Evolutionary conservation across 1,140 invertebrate genomes (phyloP).

Genomic region (Aphelenchoides avenae): DNA sequence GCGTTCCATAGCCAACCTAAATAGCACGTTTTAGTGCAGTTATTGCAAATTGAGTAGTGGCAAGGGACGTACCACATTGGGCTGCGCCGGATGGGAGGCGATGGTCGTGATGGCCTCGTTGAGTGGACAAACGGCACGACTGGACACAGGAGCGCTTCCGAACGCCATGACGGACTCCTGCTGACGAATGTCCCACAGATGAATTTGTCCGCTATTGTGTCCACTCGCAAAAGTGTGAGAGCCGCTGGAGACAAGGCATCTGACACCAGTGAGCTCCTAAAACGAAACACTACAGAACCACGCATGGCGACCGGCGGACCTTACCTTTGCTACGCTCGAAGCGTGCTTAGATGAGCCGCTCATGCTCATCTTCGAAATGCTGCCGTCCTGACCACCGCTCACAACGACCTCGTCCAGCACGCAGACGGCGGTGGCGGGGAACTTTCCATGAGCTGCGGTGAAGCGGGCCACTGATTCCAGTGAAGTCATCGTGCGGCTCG

Average conservation of each 20-base stretch:
- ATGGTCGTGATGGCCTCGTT: conserved; percentile 20
- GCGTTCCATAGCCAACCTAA: conserved; percentile 20
- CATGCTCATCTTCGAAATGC: background rate
- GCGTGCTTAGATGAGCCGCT: background rate
- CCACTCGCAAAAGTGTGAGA: background rate
- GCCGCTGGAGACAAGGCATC: background rate
- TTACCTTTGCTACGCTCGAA: too few species aligned
- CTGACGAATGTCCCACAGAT: background rate
- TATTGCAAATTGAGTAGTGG: background rate
- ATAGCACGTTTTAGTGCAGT: conserved; percentile 3
- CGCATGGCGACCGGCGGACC: too few species aligned
- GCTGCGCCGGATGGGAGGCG: conserved; percentile 23
- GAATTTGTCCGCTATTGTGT: background rate
- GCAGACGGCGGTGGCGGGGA: background rate
- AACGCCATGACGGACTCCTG: too few species aligned
- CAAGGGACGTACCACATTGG: conserved; percentile 17
- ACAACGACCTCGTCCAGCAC: background rate
- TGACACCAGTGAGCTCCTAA: background rate
- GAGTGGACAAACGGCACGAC: conserved; percentile 10
- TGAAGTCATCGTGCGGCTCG: too few species aligned
- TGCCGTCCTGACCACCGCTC: background rate
- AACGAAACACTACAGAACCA: too few species aligned
- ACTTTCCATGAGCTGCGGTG: background rate
- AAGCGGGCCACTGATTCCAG: background rate
- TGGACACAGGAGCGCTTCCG: background rate